Base-by-base conservation (phyloP, 2,888 invertebrate genomes). In the Erannis defoliaria region DNA sequence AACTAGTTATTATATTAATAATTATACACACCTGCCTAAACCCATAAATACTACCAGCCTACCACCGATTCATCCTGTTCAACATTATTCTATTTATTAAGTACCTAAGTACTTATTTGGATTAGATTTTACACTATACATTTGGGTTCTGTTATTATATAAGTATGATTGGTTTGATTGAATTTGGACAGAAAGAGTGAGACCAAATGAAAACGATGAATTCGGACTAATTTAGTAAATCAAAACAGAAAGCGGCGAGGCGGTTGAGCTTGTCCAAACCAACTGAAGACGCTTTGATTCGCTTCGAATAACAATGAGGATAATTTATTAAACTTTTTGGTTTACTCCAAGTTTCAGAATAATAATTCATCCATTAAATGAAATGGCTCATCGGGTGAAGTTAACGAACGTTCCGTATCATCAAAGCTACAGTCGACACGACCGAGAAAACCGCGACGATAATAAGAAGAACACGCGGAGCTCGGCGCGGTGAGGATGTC, bases 361-460 rank as follows among this genome's bases (percentile, higher is more conserved):
- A 65, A 55, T 64, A 61, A 57, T 61, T 65, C 61, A 55, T 61
- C 57, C 57, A 55, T 55, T 61, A 55, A 61, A 58, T 50, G 64
- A 64, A 64, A 61, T 55, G 46, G 64, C 65, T 67, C 72, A 77
- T 75, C 73, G 75, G 71, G 65, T 73, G 73, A 74, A 70, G 75
- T 80, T 77, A 77, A 84, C 81, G 78, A 82, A 83, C 78, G 80
- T 77, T 76, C 72, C 75, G 76, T 73, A 64, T 86, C 88, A 84
- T 90, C 88, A 91, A 90, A 90, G 88, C 75, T 68, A 71, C 81
- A 83, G 84, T 85, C 86, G 89, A 88, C 88, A 82, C 85, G 86
- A 80, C 71, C 78, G 85, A 84, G 79, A 84, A 84, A 83, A 82
- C 81, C 76, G 81, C 79, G 81, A 84, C 82, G 81, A 87, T 89